A percentile compares a stretch with the other conserved stretches of the same genome.
Conservation (phyloP, 2,888 invertebrate species). For the Tetheella fluctuosa region DNA sequence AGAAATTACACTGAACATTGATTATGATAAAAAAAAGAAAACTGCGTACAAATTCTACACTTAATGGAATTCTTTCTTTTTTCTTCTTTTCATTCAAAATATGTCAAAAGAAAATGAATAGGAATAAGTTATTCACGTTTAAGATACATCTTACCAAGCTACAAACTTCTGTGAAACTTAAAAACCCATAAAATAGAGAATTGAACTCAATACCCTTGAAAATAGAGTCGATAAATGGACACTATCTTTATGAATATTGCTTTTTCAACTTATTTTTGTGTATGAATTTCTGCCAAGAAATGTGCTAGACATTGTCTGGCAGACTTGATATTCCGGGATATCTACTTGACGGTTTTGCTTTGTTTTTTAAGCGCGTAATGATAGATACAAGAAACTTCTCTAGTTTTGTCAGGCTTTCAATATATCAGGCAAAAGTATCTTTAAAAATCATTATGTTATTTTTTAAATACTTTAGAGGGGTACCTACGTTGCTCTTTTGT, state of each 20-base stretch:
- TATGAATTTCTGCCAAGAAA: conserved; percentile 11
- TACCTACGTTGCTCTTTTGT: background rate
- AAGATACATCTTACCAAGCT: conserved; percentile 20
- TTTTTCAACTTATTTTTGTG: background rate
- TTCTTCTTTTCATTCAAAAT: no score
- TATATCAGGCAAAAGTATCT: background rate
- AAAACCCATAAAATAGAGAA: conserved; percentile 16
- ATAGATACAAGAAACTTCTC: no score
- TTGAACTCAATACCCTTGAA: conserved; percentile 21
- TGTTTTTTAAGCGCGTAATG: background rate
- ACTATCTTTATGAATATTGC: background rate
- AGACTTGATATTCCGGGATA: background rate
- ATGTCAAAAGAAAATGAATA: no score
- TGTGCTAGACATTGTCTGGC: conserved; percentile 10
- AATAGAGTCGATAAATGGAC: conserved; percentile 17
- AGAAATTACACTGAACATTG: background rate
- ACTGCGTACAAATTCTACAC: no score
- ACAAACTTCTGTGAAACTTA: conserved; percentile 17
- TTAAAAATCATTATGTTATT: no score
- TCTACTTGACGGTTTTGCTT: background rate
- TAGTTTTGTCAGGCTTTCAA: no score
- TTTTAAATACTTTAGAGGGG: no score
- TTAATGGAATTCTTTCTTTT: no score
- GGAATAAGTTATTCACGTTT: no score
- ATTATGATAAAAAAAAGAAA: no score